Conservation (phyloP, 2,113 vertebrate species). For the Gallinago media region DNA sequence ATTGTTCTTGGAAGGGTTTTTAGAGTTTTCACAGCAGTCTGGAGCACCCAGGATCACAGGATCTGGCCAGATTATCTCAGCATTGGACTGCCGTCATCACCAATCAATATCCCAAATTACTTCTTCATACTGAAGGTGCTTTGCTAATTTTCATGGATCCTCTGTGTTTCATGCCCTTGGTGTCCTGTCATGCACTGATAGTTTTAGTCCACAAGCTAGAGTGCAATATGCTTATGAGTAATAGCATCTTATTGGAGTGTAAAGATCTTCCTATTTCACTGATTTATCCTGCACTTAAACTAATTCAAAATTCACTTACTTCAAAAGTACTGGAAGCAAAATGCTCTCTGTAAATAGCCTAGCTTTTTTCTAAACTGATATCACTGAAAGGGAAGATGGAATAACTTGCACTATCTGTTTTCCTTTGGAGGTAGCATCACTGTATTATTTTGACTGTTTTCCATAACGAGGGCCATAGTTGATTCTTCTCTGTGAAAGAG, state of each 20-base stretch:
- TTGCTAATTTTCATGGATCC: slow-evolving; percentile 56
- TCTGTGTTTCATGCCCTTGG: slow-evolving; percentile 44
- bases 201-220: slow-evolving; percentile 65
- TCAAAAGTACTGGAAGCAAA: slow-evolving; percentile 53
- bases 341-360: slow-evolving; percentile 64
- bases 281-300: slow-evolving; percentile 79
- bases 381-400: slow-evolving; percentile 43
- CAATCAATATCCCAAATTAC: background rate
- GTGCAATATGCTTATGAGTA: slow-evolving; percentile 71
- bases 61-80: background rate
- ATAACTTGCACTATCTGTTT: slow-evolving; percentile 33
- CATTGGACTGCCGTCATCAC: background rate
- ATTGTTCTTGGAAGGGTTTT: background rate
- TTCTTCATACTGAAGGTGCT: background rate
- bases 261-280: slow-evolving; percentile 77
- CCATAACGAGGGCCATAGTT: background rate
- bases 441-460: slow-evolving; percentile 22
- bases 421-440: background rate
- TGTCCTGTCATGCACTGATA: slow-evolving; percentile 67
- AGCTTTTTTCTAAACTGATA: slow-evolving; percentile 34
- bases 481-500: background rate
- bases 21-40: background rate
- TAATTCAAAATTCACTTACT: slow-evolving; percentile 77
- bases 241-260: slow-evolving; percentile 78
- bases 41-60: background rate